A percentile compares a stretch with the other conserved stretches of the same genome.
Conservation (phyloP, 1,140 invertebrate species). For the Scaptomyza graminum region DNA sequence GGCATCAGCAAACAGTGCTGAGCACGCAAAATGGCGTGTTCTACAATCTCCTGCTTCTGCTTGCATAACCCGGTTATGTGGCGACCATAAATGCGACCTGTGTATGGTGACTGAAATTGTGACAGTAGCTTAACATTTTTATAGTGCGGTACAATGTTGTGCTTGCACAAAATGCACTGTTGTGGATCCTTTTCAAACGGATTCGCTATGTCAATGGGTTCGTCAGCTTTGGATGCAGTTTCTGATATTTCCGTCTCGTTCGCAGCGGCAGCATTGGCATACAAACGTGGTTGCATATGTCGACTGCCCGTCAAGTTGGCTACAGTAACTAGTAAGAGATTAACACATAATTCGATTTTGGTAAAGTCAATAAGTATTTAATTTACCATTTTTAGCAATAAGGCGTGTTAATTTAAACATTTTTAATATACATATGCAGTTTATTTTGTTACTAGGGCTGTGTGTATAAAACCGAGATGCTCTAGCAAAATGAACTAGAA, state of each 20-base stretch:
- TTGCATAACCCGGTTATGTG: constrained; percentile 95
- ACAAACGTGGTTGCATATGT: constrained; percentile 33
- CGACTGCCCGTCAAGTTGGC: constrained; percentile 34
- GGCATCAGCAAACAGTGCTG: constrained; percentile 91
- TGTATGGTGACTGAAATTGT: constrained; percentile 97
- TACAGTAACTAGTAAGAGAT: constrained; percentile 14
- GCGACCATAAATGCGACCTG: constrained; percentile 94
- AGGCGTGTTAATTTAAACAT: constrained; percentile 60
- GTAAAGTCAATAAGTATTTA: background rate
- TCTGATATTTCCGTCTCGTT: constrained; percentile 12
- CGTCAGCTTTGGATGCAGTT: constrained; percentile 71
- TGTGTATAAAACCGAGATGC: background rate
- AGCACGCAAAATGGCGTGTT: constrained; percentile 89
- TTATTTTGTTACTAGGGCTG: constrained; percentile 13
- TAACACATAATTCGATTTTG: background rate
- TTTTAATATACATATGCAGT: constrained; percentile 21
- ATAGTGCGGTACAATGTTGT: constrained; percentile 93
- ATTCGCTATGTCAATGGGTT: constrained; percentile 90
- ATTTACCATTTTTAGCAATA: constrained; percentile 55
- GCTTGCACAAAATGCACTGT: constrained; percentile 94
- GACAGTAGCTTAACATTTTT: constrained; percentile 96
- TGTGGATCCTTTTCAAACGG: constrained; percentile 91
- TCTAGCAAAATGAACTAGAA: background rate
- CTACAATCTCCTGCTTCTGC: constrained; percentile 88
- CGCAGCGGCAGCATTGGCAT: constrained; percentile 24